Conservation (phyloP, 2,113 vertebrate species). For the Polypterus bichir region DNA sequence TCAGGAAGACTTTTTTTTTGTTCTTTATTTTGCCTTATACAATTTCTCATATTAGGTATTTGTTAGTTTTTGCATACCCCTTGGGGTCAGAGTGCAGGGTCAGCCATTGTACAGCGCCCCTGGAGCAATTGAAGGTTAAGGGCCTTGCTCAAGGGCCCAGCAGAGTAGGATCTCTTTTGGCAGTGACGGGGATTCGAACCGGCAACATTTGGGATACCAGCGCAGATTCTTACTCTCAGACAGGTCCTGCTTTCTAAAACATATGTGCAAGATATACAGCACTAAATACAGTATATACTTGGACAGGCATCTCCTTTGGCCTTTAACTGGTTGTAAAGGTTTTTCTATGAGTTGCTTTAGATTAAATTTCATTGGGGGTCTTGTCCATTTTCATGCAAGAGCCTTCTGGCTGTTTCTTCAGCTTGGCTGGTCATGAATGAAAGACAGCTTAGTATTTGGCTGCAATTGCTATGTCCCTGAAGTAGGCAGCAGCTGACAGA, state of each 20-base stretch:
- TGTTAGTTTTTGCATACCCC: no score
- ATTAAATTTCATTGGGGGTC: conserved; percentile 29
- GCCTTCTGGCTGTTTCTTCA: conserved; percentile 35
- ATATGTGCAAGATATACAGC: conserved; percentile 1
- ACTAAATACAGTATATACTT: conserved; percentile 9
- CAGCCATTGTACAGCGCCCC: no score
- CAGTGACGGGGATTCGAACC: neutral
- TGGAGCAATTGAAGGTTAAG: no score
- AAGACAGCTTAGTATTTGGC: conserved; percentile 28
- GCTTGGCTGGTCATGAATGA: conserved; percentile 42
- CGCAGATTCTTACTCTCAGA: no score
- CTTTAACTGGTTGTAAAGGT: conserved; percentile 26
- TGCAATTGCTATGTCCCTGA: conserved; percentile 27
- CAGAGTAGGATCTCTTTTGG: neutral
- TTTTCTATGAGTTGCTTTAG: conserved; percentile 31
- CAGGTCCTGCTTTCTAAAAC: neutral
- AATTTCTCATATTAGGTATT: no score
- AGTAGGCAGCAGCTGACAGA: conserved; percentile 27
- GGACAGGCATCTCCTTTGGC: conserved; percentile 27
- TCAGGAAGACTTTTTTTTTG: no score
- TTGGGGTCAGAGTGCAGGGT: no score
- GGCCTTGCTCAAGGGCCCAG: neutral
- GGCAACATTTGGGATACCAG: no score
- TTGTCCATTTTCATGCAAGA: conserved; percentile 32
- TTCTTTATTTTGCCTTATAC: no score